phyloP scores from a whole-genome alignment of 2,888 invertebrate genomes.

The Gari tellinella region DNA sequence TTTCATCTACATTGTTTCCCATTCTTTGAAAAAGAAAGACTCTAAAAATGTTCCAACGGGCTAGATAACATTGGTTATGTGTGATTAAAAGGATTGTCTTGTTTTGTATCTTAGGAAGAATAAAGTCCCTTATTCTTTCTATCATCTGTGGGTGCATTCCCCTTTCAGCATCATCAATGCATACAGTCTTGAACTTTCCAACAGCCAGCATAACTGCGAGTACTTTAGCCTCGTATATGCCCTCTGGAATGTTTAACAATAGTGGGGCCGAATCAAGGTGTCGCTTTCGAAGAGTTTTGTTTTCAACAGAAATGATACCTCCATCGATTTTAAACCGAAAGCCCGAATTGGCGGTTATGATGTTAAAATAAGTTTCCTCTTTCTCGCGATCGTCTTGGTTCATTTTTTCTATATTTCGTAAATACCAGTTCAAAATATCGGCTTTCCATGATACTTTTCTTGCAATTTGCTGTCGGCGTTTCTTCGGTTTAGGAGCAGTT shows the following conservation, averaged over 20 bases:
- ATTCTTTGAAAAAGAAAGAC: not conserved
- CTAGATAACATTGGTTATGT: constrained; percentile 7
- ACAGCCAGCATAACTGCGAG: constrained; percentile 29
- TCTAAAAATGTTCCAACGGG: constrained; percentile 2
- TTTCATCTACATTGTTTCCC: too few relatives aligned
- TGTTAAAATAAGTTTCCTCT: not conserved
- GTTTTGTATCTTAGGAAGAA: not conserved
- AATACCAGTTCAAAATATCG: too few relatives aligned
- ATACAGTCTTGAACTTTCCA: constrained; percentile 25
- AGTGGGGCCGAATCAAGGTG: not conserved
- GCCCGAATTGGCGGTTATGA: constrained; percentile 6
- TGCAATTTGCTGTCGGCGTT: not conserved
- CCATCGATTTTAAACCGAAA: not conserved
- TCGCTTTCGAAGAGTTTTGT: not conserved
- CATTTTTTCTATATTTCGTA: constrained; percentile 2
- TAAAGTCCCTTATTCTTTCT: constrained; percentile 28
- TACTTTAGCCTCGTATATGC: constrained; percentile 41
- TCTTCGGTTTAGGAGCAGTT: not conserved
- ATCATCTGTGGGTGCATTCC: constrained; percentile 58
- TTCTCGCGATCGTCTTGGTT: not conserved
- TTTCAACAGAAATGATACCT: not conserved
- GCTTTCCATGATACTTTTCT: not conserved
- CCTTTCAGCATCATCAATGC: constrained; percentile 43
- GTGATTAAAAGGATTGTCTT: constrained; percentile 4
- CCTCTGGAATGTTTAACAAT: constrained; percentile 36